phyloP scores from a whole-genome alignment of 1,140 invertebrate species.

The Notospermus geniculatus region DNA sequence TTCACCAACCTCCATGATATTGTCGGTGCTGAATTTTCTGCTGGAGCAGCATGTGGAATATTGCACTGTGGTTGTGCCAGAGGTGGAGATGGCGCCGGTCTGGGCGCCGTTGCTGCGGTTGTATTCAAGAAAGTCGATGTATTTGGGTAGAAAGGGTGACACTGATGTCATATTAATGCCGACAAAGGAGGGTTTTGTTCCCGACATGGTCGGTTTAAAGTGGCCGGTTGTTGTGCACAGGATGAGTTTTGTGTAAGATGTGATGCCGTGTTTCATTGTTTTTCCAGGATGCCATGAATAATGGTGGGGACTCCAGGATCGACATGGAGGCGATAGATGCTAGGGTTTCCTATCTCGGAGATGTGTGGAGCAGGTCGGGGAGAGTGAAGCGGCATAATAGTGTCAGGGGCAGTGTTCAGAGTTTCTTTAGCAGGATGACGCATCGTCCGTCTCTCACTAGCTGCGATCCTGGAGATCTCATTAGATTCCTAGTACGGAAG shows the following conservation, averaged over 20 bases:
- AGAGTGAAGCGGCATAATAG: background rate
- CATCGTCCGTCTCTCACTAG: background rate
- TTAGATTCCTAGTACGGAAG: background rate
- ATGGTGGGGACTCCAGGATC: background rate
- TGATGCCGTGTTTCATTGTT: background rate
- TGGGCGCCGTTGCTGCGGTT: background rate
- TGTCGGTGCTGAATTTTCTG: background rate
- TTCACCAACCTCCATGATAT: conserved; percentile 6
- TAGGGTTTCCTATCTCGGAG: background rate
- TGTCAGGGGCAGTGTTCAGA: too few relatives aligned
- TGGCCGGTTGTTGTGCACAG: background rate
- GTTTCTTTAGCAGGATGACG: background rate
- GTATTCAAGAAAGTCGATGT: background rate
- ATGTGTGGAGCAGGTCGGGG: background rate
- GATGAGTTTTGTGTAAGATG: background rate
- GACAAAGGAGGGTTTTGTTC: conserved; percentile 2
- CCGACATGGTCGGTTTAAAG: background rate
- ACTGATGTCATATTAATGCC: background rate
- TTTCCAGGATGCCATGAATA: background rate
- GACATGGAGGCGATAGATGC: background rate
- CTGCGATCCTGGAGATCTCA: background rate
- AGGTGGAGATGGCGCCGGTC: background rate
- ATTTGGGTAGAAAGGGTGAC: background rate
- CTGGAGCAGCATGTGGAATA: background rate
- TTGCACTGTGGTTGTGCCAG: conserved; percentile 3